Evolutionary conservation across 2,797 vertebrate genomes (phyloP).

Genomic region (Pantherophis alleghaniensis): DNA sequence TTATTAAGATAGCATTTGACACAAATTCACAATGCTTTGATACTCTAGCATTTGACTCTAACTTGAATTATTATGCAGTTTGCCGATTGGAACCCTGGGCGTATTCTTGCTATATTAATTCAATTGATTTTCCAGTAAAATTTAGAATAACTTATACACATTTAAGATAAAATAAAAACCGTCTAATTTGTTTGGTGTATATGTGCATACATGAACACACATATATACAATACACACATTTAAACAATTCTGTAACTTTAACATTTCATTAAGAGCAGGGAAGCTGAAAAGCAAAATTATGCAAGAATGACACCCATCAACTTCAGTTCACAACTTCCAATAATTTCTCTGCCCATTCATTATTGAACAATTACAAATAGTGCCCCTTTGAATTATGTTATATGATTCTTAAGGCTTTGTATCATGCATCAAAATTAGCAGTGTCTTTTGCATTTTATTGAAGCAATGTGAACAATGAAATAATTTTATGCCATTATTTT

Average conservation of each 20-base stretch:
- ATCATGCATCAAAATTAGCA: slow-evolving; percentile 40
- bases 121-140: neutral
- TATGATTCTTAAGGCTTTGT: neutral
- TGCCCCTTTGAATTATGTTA: slow-evolving; percentile 9
- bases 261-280: neutral
- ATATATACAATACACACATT: neutral
- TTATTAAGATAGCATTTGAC: neutral
- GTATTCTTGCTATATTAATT: neutral
- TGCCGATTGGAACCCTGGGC: neutral
- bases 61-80: neutral
- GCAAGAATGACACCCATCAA: neutral
- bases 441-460: slow-evolving; percentile 44
- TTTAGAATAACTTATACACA: neutral
- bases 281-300: neutral
- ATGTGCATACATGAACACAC: neutral
- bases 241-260: neutral
- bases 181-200: neutral
- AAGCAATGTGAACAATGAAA: slow-evolving; percentile 41
- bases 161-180: neutral
- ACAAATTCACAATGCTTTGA: neutral
- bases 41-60: neutral
- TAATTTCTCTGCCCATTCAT: neutral
- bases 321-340: neutral
- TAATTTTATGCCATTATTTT: slow-evolving; percentile 43
- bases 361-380: neutral